Conservation (phyloP, 1,140 invertebrate species). For the Aradophagus sp. region DNA sequence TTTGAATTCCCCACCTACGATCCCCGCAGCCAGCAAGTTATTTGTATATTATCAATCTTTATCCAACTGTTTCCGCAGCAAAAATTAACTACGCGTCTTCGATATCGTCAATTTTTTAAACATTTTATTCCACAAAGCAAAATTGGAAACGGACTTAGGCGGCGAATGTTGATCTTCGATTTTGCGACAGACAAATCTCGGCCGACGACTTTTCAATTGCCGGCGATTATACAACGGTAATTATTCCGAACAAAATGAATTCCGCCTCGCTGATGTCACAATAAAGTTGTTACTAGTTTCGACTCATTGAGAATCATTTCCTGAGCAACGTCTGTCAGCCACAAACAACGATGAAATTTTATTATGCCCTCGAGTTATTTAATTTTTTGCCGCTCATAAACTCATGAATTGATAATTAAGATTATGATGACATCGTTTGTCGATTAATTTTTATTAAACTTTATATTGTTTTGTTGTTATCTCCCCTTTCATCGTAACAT, state of each 20-base stretch:
- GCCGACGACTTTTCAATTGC: neutral
- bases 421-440: no score
- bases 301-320: conserved; percentile 11
- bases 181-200: conserved; percentile 7
- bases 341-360: no score
- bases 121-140: no score
- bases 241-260: conserved; percentile 11
- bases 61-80: conserved; percentile 9
- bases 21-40: no score
- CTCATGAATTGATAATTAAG: no score
- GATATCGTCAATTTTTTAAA: no score
- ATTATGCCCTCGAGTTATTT: conserved; percentile 7
- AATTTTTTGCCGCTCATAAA: conserved; percentile 11
- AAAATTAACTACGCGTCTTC: no score
- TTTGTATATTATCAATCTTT: conserved; percentile 15
- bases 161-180: neutral
- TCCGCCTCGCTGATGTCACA: conserved; percentile 12
- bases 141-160: conserved; percentile 2
- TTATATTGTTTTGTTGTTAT: no score
- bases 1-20: conserved; percentile 19
- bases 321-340: conserved; percentile 6
- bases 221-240: conserved; percentile 16
- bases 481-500: no score
- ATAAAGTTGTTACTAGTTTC: conserved; percentile 15
- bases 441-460: no score